Evolutionary conservation across 1,140 invertebrate species (phyloP).

Genomic region (Drosophila mauritiana): DNA sequence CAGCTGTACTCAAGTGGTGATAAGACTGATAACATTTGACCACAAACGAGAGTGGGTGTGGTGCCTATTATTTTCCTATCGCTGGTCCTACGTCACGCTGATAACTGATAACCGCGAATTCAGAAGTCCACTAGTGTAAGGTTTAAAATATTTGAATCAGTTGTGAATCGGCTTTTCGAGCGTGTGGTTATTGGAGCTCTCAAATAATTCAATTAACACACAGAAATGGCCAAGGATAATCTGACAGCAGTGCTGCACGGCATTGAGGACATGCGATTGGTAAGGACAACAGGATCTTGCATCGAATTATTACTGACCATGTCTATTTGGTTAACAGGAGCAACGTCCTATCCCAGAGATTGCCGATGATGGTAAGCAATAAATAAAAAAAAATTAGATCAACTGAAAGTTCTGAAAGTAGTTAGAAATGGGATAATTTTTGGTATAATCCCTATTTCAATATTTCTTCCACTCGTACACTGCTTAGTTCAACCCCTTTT

Average conservation of each 20-base stretch:
- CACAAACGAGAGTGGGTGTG: not conserved
- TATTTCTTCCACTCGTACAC: not conserved
- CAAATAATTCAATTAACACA: not conserved
- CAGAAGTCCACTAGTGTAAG: not conserved
- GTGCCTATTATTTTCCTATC: constrained; percentile 18
- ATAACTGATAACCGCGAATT: constrained; percentile 13
- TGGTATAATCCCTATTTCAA: not conserved
- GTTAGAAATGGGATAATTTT: not conserved
- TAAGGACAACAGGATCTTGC: constrained; percentile 85
- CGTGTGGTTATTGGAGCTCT: not conserved
- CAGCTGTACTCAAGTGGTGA: not conserved
- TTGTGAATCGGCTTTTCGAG: constrained; percentile 9
- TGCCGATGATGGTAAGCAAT: constrained; percentile 85
- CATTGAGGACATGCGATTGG: constrained; percentile 91
- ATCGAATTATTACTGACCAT: not conserved
- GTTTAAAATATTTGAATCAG: constrained; percentile 14
- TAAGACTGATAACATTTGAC: constrained; percentile 1
- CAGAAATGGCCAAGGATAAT: constrained; percentile 71
- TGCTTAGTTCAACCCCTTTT: not conserved
- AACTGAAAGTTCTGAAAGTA: too few species aligned
- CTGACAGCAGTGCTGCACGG: constrained; percentile 90
- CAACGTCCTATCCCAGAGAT: constrained; percentile 89
- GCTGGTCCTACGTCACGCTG: constrained; percentile 23
- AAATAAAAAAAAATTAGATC: not conserved
- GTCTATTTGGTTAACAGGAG: constrained; percentile 85